A percentile compares a stretch with the other conserved stretches of the same genome.
Evolutionary conservation across 2,113 vertebrate genomes (phyloP).

Genomic region (Phycodurus eques): DNA sequence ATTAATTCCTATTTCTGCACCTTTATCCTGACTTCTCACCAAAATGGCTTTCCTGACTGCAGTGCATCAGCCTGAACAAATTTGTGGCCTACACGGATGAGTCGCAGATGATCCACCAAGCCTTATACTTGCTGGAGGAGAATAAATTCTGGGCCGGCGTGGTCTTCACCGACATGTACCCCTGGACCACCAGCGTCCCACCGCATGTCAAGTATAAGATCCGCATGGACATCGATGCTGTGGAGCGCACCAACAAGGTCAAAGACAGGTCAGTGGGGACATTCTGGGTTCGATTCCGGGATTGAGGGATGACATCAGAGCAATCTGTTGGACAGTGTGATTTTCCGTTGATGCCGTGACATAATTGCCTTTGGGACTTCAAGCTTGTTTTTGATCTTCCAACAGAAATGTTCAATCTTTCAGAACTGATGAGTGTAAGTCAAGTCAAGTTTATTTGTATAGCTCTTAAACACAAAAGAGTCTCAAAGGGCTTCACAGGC

Average conservation of each 20-base stretch:
- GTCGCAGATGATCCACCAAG: conserved; percentile 81
- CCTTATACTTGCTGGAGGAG: conserved; percentile 85
- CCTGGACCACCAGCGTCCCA: conserved; percentile 78
- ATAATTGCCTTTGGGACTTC: too few species aligned
- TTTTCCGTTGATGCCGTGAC: too few species aligned
- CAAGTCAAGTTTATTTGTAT: too few species aligned
- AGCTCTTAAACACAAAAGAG: too few species aligned
- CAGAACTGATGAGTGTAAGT: background rate
- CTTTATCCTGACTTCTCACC: too few species aligned
- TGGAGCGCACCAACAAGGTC: conserved; percentile 96
- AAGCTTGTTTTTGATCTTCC: background rate
- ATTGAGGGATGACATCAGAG: background rate
- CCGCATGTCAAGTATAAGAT: conserved; percentile 90
- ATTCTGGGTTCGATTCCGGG: background rate
- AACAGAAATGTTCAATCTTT: background rate
- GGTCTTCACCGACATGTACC: conserved; percentile 82
- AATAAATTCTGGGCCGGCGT: conserved; percentile 96
- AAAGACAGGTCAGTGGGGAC: conserved; percentile 83
- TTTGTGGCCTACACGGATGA: conserved; percentile 87
- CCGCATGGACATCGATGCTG: conserved; percentile 94
- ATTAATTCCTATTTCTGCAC: background rate
- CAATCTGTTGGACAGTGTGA: background rate
- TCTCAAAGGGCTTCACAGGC: too few species aligned
- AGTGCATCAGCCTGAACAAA: conserved; percentile 94
- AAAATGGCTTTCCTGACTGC: conserved; percentile 7